Evolutionary conservation across 2,113 vertebrate genomes (phyloP), one percentile per base, ranked within the genome.

Genomic region (Poecile atricapillus): DNA sequence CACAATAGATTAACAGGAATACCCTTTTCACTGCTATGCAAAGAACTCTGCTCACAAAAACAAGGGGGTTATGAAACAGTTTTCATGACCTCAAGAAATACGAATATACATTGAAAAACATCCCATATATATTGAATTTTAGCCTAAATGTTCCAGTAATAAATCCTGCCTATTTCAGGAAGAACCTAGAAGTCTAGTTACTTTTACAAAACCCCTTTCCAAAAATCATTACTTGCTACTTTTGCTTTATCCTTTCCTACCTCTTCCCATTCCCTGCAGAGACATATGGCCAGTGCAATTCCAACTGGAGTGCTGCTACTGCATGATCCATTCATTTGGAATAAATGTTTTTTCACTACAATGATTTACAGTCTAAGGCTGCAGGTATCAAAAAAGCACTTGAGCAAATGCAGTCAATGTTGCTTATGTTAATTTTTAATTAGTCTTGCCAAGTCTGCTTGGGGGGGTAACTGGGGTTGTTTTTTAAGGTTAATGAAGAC

Each of bases 41-140:
- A 96, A 95, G 84, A 96, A 87, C 81, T 93, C 20, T 52, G 89
- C 91, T 94, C 96, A 96, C 95, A 92, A 95, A 97, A 94, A 95
- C 89, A 35, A 94, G 86, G 92, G 93, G 95, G 86, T 95, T 95
- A 96, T 93, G 91, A 94, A 95, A 97, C 91, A 62, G 93, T 79
- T 94, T 53, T 86, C 90, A 85, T 92, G 93, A 97, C 75, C 93
- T 93, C 96, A 96, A 95, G 96, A 93, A 81, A 86, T 96, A 97
- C 94, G 50, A 93, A 95, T 93, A 96, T 92, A 92, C 93, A 95
- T 67, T 94, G 93, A 96, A 95, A 94, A 95, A 93, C 89, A 83
- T 94, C 95, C 90, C 95, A 95, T 96, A 95, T 81, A 93, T 96
- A 94, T 76, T 96, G 94, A 90, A 82, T 95, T 94, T 89, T 93